Base-by-base conservation (phyloP, 2,113 vertebrate genomes). In the Octodon degus region DNA sequence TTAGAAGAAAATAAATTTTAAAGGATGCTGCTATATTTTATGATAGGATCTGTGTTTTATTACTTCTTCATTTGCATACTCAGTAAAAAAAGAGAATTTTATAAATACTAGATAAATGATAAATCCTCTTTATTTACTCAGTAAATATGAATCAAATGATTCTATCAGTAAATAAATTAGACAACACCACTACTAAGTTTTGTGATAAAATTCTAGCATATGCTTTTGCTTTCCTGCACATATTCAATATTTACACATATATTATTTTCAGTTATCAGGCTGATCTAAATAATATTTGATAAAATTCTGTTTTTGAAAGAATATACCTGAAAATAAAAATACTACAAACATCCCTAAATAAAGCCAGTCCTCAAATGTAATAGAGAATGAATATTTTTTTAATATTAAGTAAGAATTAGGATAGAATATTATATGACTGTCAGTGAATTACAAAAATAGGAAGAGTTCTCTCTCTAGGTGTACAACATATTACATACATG, bases 291-390 rank as follows among this genome's bases (percentile, higher is more conserved):
- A 50, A 89, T 76, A 83, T 47, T 37, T 11, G 3, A 77, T 37
- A 62, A 83, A 67, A 32, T 16, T 55, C 60, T 30, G 43, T 30
- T 14, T 16, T 68, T 90, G 25, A 0, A 20, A 12, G 80, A 86
- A 86, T 76, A 19, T 27, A 89, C 91, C 55, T 91, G 37, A 84
- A 96, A 89, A 67, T 12, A 47, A 83, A 84, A 84, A 30, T 62
- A 43, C 40, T 17, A 30, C 20, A 27, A 20, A 67, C 11, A 19
- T 3, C 24, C 25, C 24, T 12, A 47, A 85, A 43, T n/a, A 47
- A 95, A 89, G 63, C 16, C 14, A 89, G 27, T 86, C 20, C 14
- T 32, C 63, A 79, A 87, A 76, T 1, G n/a, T 50, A 63, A 43
- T 4, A 77, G 58, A 76, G 34, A 77, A 82, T 70, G 7, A 80